Percentiles rank a stretch among this genome's conserved stretches.
Evolutionary conservation across 2,888 invertebrate genomes (phyloP).

Genomic region (Folsomia candida): DNA sequence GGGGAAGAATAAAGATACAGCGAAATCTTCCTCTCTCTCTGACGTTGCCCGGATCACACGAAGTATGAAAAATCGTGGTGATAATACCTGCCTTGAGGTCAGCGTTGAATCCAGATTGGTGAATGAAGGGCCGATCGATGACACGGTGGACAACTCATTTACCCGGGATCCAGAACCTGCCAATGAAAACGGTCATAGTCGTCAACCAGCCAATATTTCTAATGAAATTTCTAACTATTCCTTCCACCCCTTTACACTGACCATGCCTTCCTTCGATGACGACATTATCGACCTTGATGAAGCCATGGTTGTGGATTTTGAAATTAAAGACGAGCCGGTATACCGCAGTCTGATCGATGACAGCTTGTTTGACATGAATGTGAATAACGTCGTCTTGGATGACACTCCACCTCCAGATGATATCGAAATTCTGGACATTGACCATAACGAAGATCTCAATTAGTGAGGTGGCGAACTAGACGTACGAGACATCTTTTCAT

Average conservation of each 20-base stretch:
- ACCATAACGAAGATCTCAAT: not conserved
- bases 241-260: not conserved
- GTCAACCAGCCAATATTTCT: not conserved
- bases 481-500: no score
- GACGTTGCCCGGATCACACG: constrained; percentile 1
- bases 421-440: not conserved
- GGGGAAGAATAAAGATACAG: not conserved
- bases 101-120: constrained; percentile 17
- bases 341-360: not conserved
- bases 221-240: not conserved
- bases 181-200: not conserved
- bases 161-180: not conserved
- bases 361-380: not conserved
- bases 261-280: not conserved
- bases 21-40: not conserved
- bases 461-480: not conserved
- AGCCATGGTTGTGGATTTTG: constrained; percentile 2
- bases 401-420: not conserved
- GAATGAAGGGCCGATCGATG: constrained; percentile 13
- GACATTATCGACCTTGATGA: no score
- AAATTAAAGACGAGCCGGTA: constrained; percentile 4
- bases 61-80: constrained; percentile 27
- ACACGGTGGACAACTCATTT: not conserved
- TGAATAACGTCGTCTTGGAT: not conserved
- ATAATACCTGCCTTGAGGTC: constrained; percentile 33